Evolutionary conservation across 2,797 vertebrate species (phyloP), one percentile per base, ranked within the genome.

Genomic region (Macrochelys suwanniensis): DNA sequence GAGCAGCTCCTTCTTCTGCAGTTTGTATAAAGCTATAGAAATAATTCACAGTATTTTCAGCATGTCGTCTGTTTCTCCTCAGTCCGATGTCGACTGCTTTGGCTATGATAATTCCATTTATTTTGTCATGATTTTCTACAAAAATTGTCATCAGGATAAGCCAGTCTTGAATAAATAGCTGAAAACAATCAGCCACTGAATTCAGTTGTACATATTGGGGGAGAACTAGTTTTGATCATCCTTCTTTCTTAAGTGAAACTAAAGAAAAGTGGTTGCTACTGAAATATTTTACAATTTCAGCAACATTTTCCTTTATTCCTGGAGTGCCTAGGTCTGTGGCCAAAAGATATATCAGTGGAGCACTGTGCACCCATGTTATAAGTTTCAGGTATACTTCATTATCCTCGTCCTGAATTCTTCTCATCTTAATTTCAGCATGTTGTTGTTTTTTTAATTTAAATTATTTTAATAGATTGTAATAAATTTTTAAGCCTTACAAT

Each of bases 291-390:
- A 54, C 5, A 59, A 13, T 88, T 89, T 92, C 19, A 81, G 3
- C 23, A n/a, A 92, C 87, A 87, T 91, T 82, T 42, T 47, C 6
- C 51, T 5, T 65, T 88, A 85, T 80, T 92, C 90, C 49, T 92
- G 45, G 78, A 92, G 89, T 83, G 82, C 33, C 13, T 95, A 93
- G 49, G 37, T 61, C 25, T 45, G 85, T 86, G 84, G 4, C 89
- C 93, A 89, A 76, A 81, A 93, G 56, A 51, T 59, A 19, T 71
- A 84, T 42, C 13, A 94, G 86, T 61, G 68, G 87, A 76, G 17
- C 88, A 13, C 61, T 92, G 76, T 19, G 7, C 87, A 7, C 7
- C 0, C 33, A 5, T 89, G 47, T 77, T 83, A 28, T 3, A 49
- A 19, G 57, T 33, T 11, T 57, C 57, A 53, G 21, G 17, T 51